Base-by-base conservation (phyloP, 2,797 vertebrate genomes). In the Gambelia wislizenii region DNA sequence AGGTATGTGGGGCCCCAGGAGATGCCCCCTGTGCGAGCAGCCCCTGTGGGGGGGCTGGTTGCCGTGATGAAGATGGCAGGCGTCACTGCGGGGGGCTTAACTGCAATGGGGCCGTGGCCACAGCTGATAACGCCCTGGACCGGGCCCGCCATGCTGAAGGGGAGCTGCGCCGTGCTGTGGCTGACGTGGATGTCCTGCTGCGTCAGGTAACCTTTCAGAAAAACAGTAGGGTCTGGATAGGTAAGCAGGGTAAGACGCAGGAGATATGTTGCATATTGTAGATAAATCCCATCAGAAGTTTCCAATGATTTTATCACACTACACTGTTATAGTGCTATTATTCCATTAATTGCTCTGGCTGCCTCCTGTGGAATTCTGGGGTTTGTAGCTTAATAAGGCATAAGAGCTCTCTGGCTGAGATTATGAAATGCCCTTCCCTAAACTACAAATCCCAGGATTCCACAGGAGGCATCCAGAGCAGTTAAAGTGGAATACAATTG, bases 21-120 rank as follows among this genome's bases (percentile, higher is more conserved):
- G 97, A 99, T 0, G 96, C 96, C 61, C 98, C 98, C n/a, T 99
- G 99, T 54, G 95, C 95, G 0, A 98, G 98, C 74, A 98, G 98
- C 93, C 98, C 98, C 6, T 99, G 99, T 1, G 99, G 99, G 1
- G 99, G 98, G 47, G 98, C 98, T 0, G 98, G 98, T 72, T 99
- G 99, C 96, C 98, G 95, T 22, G 98, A 99, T 0, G 99, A 99
- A 84, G 98, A 99, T 0, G 98, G 98, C 1, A 96, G 97, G 80
- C 97, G 93, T 6, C 98, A 98, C 95, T 99, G 99, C 1, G 99
- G 99, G 1, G 99, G 99, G 59, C 96, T 99, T 83, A 97, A 97
- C 97, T 99, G 99, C 82, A 96, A 97, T 0, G 98, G 99, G 0
- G 98, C 98, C 0, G 98, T 97, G 49, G 97, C 98, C 33, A 96